A percentile compares a stretch with the other conserved stretches of the same genome.
Conservation (phyloP, 2,113 vertebrate genomes). For the Ifrita kowaldi region DNA sequence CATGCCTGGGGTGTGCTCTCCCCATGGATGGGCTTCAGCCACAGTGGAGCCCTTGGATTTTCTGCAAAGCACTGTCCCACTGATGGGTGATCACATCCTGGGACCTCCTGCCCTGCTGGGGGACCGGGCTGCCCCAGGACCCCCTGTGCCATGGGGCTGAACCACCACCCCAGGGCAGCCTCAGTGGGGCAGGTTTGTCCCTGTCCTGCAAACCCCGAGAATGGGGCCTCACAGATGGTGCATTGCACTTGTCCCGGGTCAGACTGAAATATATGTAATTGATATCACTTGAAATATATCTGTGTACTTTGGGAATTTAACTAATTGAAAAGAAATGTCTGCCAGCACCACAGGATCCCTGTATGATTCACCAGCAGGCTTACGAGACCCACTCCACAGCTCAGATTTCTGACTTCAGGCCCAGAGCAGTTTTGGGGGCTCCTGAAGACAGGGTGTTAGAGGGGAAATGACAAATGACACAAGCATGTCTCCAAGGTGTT, state of each 20-base stretch:
- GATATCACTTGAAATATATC: neutral
- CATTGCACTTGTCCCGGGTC: fast-evolving
- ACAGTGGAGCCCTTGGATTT: neutral
- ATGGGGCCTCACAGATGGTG: neutral
- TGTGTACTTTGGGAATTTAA: neutral
- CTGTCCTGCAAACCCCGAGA: neutral
- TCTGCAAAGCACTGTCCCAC: neutral
- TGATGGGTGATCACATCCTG: fast-evolving
- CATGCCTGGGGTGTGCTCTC: fast-evolving
- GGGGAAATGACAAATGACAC: neutral
- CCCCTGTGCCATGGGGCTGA: neutral
- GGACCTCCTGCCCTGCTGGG: too few species aligned
- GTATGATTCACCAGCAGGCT: neutral
- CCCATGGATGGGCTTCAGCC: neutral
- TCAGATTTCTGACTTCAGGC: neutral
- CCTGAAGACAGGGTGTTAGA: neutral
- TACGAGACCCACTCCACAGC: neutral
- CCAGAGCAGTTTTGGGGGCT: neutral
- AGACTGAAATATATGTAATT: neutral
- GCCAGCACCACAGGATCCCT: neutral
- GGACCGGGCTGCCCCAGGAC: fast-evolving
- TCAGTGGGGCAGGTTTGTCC: neutral
- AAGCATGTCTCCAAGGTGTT: neutral
- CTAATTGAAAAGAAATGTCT: neutral
- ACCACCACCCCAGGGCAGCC: fast-evolving